Evolutionary conservation across 2,888 invertebrate genomes (phyloP), one percentile per base, ranked within the genome.

Genomic region (Dicycla oo): DNA sequence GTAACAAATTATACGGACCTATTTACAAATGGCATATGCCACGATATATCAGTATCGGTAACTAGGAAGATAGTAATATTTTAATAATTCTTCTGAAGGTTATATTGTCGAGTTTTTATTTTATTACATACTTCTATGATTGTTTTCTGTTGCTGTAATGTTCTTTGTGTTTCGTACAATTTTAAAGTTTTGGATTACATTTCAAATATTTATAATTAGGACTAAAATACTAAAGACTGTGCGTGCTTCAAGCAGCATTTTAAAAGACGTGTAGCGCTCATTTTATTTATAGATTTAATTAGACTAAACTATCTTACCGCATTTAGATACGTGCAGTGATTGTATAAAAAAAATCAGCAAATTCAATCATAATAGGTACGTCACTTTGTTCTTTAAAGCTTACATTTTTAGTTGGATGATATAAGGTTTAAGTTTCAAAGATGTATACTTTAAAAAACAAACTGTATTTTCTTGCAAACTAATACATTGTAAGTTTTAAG

Each of bases 321-420:
- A 63, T 73, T 73, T 58, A 73, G 18, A 57, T 45, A 73, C 62
- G 79, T 81, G 86, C 82, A 61, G 76, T 73, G 76, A 60, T 80
- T 64, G 57, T 71, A 60, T 66, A 67, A 51, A 47, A 69, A n/a
- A 69, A 81, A 66, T 67, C 72, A 69, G 85, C 76, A 73, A 80
- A 71, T 69, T 65, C 70, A 62, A 66, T 62, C 11, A 34, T 53
- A 64, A 73, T 56, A 2, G 3, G 3, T 34, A 69, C 54, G 45
- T 54, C 74, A 84, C 10, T 82, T 84, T 82, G 82, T 74, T 86
- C 77, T 86, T 82, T 74, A 80, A 84, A 74, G 40, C 47, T 45
- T 57, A 62, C 30, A 40, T 23, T 53, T 26, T 45, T 13, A 70
- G 18, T 51, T 47, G n/a, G 18, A n/a, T 30, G 30, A 6, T 45